phyloP scores from a whole-genome alignment of 30 jellyfish, hydroid and myxozoan species.

The Sanderia malayensis region DNA sequence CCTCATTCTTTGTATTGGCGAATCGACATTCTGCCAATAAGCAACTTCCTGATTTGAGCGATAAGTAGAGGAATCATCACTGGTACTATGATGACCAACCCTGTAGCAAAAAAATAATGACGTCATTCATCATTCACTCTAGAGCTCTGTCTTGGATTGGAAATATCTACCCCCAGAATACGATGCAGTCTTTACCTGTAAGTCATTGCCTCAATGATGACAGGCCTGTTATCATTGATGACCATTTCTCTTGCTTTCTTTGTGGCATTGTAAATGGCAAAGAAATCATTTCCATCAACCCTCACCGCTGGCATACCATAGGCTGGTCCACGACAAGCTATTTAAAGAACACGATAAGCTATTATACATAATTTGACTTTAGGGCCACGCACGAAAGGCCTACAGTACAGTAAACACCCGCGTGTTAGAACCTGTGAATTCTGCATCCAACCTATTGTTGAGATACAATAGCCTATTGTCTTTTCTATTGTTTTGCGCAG shows the following conservation, averaged over 20 bases:
- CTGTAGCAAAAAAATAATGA: constrained; percentile 20
- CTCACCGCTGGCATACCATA: constrained; percentile 94
- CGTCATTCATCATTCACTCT: too few relatives aligned
- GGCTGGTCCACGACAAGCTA: constrained; percentile 92
- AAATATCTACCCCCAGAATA: too few relatives aligned
- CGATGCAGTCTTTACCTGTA: too few relatives aligned
- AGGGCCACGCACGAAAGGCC: too few relatives aligned
- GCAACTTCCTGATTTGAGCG: constrained; percentile 79
- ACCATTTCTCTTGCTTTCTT: constrained; percentile 82
- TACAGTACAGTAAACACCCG: too few relatives aligned
- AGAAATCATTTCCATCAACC: constrained; percentile 90
- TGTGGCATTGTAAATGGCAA: constrained; percentile 95
- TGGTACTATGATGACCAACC: constrained; percentile 98
- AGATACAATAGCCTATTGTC: too few relatives aligned
- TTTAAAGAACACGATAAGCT: too few relatives aligned
- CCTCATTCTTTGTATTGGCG: constrained; percentile 93
- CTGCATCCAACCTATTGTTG: too few relatives aligned
- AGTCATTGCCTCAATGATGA: constrained; percentile 94
- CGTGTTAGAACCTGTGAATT: too few relatives aligned
- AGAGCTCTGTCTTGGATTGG: too few relatives aligned
- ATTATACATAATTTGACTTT: too few relatives aligned
- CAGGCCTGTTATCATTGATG: constrained; percentile 86
- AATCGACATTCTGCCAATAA: constrained; percentile 85
- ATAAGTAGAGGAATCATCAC: constrained; percentile 95
- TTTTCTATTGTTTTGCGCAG: too few relatives aligned